Percentiles rank a stretch among this genome's conserved stretches.
Conservation (phyloP, 1,140 invertebrate genomes). For the Macrosteles quadrilineatus region DNA sequence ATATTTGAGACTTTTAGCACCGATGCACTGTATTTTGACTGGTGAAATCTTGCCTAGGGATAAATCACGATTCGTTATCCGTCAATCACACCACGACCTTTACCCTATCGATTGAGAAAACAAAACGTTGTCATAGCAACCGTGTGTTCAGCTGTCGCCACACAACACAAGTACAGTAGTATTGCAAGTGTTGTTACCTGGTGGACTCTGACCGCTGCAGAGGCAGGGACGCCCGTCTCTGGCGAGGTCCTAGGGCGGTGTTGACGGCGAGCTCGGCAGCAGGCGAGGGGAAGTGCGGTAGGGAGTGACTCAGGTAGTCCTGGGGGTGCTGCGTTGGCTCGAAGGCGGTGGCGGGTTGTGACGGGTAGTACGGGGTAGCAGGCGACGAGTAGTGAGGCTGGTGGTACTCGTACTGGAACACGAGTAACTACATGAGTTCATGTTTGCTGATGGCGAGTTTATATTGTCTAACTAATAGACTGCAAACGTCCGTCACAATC, state of each 20-base stretch:
- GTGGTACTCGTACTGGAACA: constrained; percentile 60
- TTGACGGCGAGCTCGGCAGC: constrained; percentile 41
- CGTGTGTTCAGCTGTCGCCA: not conserved
- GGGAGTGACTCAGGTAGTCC: constrained; percentile 48
- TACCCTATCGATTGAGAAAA: not conserved
- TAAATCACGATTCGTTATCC: not conserved
- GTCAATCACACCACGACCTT: not conserved
- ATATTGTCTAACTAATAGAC: too few species aligned
- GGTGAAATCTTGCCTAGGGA: not conserved
- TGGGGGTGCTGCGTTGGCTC: constrained; percentile 55
- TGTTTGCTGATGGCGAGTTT: too few species aligned
- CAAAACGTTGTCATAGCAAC: too few species aligned
- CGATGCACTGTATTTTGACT: too few species aligned
- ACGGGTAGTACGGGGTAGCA: constrained; percentile 36
- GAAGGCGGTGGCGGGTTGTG: constrained; percentile 56
- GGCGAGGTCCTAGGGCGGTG: constrained; percentile 53
- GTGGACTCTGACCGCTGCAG: constrained; percentile 75
- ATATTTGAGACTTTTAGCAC: too few species aligned
- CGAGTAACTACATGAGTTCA: too few species aligned
- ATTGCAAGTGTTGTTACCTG: constrained; percentile 49
- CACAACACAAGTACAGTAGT: not conserved
- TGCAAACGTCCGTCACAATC: too few species aligned
- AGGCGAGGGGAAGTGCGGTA: constrained; percentile 44
- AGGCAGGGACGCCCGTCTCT: constrained; percentile 70
- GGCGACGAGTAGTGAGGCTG: constrained; percentile 42